Evolutionary conservation across 2,113 vertebrate species (phyloP), one percentile per base, ranked within the genome.

Genomic region (Clarias macrocephalus): DNA sequence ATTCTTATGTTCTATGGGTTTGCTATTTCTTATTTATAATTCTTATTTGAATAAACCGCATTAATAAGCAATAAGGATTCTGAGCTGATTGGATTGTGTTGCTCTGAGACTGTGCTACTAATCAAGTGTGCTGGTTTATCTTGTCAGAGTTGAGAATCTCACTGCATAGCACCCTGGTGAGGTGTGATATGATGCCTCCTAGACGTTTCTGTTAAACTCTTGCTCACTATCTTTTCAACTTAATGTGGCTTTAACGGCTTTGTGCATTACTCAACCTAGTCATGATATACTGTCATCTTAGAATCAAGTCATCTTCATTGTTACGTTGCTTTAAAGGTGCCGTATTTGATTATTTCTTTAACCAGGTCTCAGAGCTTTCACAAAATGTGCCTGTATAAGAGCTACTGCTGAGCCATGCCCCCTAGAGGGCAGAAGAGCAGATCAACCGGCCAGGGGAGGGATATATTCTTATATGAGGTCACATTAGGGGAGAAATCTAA

Each of bases 131-230:
- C 76, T 80, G 84, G 77, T 86, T 90, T 86, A 79, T 86, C 59
- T 83, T 73, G 42, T 82, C 30, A 7, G 18, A 88, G 52, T 86
- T 83, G 84, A 89, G 81, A 86, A 82, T 89, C 75, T 84, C 66
- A 84, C 90, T 86, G 42, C 82, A 85, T 80, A 70, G 84, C 87
- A 80, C 84, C 85, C 85, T 42, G 80, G 68, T 82, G 82, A 84
- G 85, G 88, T 87, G 86, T 81, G 83, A 85, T 89, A 76, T 70
- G 83, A 88, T 89, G 84, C 84, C 57, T 89, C 80, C 79, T 84
- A 79, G 81, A 70, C 75, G 70, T 80, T 82, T 88, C 80, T 88
- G 77, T 77, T 86, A 86, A 86, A 83, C 68, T 48, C 79, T 76
- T 63, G 48, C 79, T 82, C 73, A 30, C 83, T 85, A 79, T 60